Base-by-base conservation (phyloP, 2,797 vertebrate species). In the Ptychadena robeensis region DNA sequence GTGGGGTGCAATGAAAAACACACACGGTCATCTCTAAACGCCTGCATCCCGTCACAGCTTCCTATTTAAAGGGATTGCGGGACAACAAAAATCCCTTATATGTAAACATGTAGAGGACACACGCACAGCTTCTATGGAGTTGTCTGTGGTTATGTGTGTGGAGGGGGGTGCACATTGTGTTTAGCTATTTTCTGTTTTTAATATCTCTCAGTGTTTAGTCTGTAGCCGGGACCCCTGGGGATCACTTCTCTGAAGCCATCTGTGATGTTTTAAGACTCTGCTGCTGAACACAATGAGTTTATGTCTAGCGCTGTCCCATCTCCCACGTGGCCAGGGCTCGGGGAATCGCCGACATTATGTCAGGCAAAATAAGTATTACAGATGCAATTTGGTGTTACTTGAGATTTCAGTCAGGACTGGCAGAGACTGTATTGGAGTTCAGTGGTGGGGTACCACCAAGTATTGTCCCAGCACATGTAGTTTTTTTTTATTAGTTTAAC, bases 191-290 rank as follows among this genome's bases (percentile, higher is more conserved):
- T 72, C 35, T 77, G 37, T 73, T 73, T 79, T 82, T 71, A 35
- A 35, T 64, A 71, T 73, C 76, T 59, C 71, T 35, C 71, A 70
- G n/a, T 84, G 82, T 84, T 84, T 84, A 84, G 82, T 84, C 82
- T 84, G 77, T 37, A 63, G 48, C 40, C 27, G n/a, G 71, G 70
- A 63, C 76, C 73, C 77, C 76, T 44, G 82, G 82, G 82, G 71
- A 63, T 5, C 64, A 14, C 65, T 75, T 40, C 44, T 67, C 57
- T 22, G 12, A 61, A 69, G 38, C 68, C 82, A 84, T 84, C 77
- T 84, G 82, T 69, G 71, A 80, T 80, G 63, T 73, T 80, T 84
- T 63, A 68, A 74, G 61, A 68, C 69, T 68, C 34, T 11, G 9
- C 72, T 59, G 30, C 25, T 53, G n/a, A 48, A 35, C 57, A 64